Base-by-base conservation (phyloP, 2,113 vertebrate genomes). In the Pachycephala philippinensis region DNA sequence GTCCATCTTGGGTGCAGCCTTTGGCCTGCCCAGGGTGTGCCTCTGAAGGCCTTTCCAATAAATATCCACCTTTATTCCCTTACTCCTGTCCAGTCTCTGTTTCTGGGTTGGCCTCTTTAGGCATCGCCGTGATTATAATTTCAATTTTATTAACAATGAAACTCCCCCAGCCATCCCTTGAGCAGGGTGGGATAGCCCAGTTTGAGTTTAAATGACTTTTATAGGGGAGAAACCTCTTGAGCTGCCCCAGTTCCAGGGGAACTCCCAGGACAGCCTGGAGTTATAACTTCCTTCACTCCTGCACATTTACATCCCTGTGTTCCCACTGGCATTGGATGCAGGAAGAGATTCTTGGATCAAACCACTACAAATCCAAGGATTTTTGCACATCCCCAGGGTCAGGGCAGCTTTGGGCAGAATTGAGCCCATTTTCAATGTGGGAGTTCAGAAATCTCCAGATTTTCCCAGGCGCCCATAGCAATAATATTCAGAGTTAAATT, bases 271-370 rank as follows among this genome's bases (percentile, higher is more conserved):
- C 68, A 63, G 22, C 9, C 47, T 17, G 57, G 14, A 14, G 54
- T 54, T 54, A 2, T 2, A 2, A 33, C 7, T 72, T 26, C 47
- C 37, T 45, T 27, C 47, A 31, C 56, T 61, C 33, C 57, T 84
- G 47, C 5, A 6, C 3, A 1, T 28, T 28, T 15, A 4, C 12
- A 64, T 11, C n/a, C 13, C 59, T 19, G 28, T 9, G 3, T 45
- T 54, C 22, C 50, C 18, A 18, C 11, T 1, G 4, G 45, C 10
- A 0, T 0, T 14, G 42, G 16, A 2, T 21, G 52, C 37, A 27
- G 63, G 33, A 19, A 33, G 22, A 10, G 53, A 27, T 7, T 23
- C 12, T 33, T 28, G 2, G 45, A 13, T 39, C 23, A 23, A 39
- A 35, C 12, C 56, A 7, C 24, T 6, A 3, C 30, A 40, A 35